Evolutionary conservation across 2,797 vertebrate genomes (phyloP).

Genomic region (Lophotriccus pileatus): DNA sequence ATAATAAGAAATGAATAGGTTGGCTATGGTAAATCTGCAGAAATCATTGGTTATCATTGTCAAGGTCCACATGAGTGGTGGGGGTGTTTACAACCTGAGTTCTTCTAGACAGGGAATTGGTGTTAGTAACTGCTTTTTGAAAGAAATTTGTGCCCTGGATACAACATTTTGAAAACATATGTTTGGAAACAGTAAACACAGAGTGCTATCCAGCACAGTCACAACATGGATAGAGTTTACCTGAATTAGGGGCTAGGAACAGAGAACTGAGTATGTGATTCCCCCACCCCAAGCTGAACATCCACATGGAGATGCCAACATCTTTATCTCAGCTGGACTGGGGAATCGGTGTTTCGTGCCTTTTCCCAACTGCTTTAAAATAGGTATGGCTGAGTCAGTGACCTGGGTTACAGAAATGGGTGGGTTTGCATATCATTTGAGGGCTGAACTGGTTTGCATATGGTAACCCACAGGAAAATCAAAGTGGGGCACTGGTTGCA

Average conservation of each 20-base stretch:
- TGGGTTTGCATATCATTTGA: fast-evolving
- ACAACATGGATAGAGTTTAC: background rate
- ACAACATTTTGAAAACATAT: background rate
- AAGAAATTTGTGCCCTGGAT: background rate
- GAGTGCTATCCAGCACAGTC: background rate
- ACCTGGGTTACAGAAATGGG: background rate
- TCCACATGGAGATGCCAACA: background rate
- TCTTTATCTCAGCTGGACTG: background rate
- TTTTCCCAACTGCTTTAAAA: background rate
- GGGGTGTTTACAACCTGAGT: background rate
- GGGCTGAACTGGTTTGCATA: background rate
- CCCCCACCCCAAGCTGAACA: background rate
- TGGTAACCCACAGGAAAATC: background rate
- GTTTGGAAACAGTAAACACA: background rate
- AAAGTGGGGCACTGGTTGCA: background rate
- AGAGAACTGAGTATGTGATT: background rate
- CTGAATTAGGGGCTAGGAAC: background rate
- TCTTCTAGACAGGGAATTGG: background rate
- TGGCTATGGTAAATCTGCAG: background rate
- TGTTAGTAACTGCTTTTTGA: background rate
- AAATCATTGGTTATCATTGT: fast-evolving
- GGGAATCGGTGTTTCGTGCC: background rate
- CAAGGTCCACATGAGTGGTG: fast-evolving
- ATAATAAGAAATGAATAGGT: background rate
- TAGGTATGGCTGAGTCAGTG: background rate